Evolutionary conservation across 2,113 vertebrate genomes (phyloP).

Genomic region (Mustelus asterias): DNA sequence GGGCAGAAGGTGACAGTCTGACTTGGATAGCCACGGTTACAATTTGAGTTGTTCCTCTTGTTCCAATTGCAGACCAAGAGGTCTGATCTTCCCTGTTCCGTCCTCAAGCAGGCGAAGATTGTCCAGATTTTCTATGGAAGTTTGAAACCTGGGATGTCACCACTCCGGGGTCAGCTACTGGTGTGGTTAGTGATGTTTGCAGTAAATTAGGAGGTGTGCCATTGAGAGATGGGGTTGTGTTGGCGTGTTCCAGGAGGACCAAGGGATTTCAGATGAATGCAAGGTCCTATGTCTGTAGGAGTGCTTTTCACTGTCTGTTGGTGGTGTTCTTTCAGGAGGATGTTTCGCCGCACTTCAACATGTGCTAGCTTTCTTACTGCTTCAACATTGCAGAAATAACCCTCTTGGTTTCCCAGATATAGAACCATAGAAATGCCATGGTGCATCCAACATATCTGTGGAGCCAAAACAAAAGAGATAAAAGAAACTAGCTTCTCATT

Average conservation of each 20-base stretch:
- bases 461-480: too few species aligned
- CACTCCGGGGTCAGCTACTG: background rate
- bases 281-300: background rate
- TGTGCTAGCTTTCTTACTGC: background rate
- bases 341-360: background rate
- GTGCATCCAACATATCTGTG: too few species aligned
- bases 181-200: background rate
- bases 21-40: background rate
- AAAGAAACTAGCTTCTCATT: too few species aligned
- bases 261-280: background rate
- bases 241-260: background rate
- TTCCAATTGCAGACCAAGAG: background rate
- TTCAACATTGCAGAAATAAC: background rate
- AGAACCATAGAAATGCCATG: too few species aligned
- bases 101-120: background rate
- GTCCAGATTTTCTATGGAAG: background rate
- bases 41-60: background rate
- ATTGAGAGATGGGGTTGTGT: background rate
- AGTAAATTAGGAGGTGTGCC: background rate
- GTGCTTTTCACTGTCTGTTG: too few species aligned
- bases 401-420: too few species aligned
- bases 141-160: background rate
- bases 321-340: background rate
- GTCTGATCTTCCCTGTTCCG: background rate
- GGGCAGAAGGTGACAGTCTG: background rate